phyloP scores from a whole-genome alignment of 2,797 vertebrate genomes.

The Lepidocolaptes lacrymiger region DNA sequence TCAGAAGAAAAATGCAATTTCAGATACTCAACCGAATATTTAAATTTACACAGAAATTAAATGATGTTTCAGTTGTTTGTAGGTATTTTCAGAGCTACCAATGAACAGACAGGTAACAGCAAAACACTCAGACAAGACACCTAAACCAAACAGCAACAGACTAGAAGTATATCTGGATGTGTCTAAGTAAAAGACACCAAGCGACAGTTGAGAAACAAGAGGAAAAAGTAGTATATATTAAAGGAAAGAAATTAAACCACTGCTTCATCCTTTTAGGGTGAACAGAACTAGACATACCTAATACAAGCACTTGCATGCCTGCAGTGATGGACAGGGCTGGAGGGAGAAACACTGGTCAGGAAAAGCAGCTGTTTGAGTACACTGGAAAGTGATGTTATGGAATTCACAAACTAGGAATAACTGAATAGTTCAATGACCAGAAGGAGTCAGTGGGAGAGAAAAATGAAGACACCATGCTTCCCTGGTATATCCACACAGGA shows the following conservation, averaged over 20 bases:
- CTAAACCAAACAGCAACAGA: not conserved
- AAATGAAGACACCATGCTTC: not conserved
- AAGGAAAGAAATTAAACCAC: not conserved
- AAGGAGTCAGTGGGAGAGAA: not conserved
- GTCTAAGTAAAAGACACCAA: not conserved
- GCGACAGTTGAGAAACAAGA: not conserved
- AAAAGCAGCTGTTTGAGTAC: not conserved
- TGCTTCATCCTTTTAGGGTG: not conserved
- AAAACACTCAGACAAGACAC: not conserved
- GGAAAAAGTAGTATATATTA: not conserved
- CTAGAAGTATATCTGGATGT: not conserved
- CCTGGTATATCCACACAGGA: not conserved
- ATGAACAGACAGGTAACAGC: accelerated
- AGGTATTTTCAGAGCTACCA: not conserved
- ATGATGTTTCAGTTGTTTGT: not conserved
- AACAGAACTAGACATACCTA: not conserved
- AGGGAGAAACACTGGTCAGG: not conserved
- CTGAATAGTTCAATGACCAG: not conserved
- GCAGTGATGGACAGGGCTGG: not conserved
- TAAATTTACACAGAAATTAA: not conserved
- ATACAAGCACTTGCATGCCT: not conserved
- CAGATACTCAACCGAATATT: not conserved
- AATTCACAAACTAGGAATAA: not conserved
- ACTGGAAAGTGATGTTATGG: not conserved
- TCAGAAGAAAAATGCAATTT: not conserved